phyloP scores from a whole-genome alignment of 2,113 vertebrate species.

The Pagrus major region DNA sequence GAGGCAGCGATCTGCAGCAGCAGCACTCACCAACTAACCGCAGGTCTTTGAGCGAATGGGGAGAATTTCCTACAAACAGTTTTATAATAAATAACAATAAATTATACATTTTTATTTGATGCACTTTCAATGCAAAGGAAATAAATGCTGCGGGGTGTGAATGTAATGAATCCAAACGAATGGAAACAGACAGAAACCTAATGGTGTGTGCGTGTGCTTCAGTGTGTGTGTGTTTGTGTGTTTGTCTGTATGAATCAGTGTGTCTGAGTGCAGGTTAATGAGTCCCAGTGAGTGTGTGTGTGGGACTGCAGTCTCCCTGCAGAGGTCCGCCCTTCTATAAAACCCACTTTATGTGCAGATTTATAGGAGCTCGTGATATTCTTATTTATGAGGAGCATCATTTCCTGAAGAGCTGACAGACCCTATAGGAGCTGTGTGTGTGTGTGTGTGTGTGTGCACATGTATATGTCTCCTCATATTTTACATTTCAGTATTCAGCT shows the following conservation, averaged over 20 bases:
- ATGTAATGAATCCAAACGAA: slow-evolving; percentile 33
- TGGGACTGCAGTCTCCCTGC: not conserved
- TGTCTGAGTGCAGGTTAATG: not conserved
- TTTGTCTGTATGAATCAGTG: not conserved
- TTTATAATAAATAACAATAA: slow-evolving; percentile 37
- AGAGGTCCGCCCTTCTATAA: slow-evolving; percentile 1
- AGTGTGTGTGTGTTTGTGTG: not conserved
- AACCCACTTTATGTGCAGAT: slow-evolving; percentile 58
- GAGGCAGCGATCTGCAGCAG: slow-evolving; percentile 20
- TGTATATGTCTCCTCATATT: slow-evolving; percentile 3
- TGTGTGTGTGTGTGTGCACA: not conserved
- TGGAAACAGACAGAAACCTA: not conserved
- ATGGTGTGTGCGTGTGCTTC: not conserved
- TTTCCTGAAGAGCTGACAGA: slow-evolving; percentile 19
- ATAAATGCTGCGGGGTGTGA: slow-evolving; percentile 35
- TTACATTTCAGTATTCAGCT: not conserved
- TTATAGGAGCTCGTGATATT: slow-evolving; percentile 46
- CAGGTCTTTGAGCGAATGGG: not conserved
- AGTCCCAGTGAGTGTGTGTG: not conserved
- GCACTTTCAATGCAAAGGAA: slow-evolving; percentile 27
- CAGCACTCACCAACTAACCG: slow-evolving; percentile 19
- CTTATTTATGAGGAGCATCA: slow-evolving; percentile 47
- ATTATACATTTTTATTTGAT: slow-evolving; percentile 38
- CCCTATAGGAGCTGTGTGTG: not conserved
- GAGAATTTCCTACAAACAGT: not conserved